Conservation (phyloP, 2,113 vertebrate species). For the Abramis brama region DNA sequence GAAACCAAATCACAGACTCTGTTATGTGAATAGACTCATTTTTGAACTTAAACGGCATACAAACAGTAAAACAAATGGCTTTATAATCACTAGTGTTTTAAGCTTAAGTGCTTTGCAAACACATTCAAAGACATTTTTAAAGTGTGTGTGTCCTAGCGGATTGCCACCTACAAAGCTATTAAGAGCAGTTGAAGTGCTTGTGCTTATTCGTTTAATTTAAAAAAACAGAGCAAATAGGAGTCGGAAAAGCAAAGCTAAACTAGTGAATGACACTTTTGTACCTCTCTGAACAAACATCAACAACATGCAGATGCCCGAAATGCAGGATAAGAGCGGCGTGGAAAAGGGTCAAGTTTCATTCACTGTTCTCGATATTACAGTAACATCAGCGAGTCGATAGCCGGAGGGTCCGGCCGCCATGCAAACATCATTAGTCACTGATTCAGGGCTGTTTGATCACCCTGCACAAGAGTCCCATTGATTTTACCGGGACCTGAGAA, state of each 20-base stretch:
- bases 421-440: conserved; percentile 26
- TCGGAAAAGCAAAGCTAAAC: background rate
- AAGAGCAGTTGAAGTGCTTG: background rate
- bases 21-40: conserved; percentile 19
- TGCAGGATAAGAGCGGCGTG: background rate
- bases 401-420: background rate
- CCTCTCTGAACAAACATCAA: background rate
- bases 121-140: background rate
- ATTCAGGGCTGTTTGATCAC: background rate
- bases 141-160: background rate
- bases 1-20: conserved; percentile 23
- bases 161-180: conserved; percentile 9
- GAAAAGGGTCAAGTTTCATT: background rate
- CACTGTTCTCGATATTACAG: background rate
- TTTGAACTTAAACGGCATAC: background rate
- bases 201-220: background rate
- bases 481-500: conserved; percentile 7
- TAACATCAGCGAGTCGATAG: background rate
- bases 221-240: background rate
- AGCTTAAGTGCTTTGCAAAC: conserved; percentile 7
- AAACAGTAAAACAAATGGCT: conserved; percentile 28
- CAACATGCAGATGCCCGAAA: background rate
- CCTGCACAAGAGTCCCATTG: conserved; percentile 17
- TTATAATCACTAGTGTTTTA: conserved; percentile 37
- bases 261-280: background rate